Evolutionary conservation across 2,113 vertebrate species (phyloP).

Genomic region (Edolisoma coerulescens): DNA sequence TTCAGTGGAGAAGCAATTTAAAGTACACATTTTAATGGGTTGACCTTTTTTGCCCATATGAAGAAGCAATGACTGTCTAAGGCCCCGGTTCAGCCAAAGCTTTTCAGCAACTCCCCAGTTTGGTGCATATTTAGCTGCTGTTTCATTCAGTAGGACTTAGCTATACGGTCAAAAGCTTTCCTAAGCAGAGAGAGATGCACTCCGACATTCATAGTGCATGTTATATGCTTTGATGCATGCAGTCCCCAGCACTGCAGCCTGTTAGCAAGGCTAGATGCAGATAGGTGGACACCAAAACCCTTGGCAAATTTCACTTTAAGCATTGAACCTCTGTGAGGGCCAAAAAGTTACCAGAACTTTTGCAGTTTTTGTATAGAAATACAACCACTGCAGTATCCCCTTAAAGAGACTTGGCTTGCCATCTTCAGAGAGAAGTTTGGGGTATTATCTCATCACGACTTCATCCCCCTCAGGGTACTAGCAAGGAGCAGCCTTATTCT

Average conservation of each 20-base stretch:
- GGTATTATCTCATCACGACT: not conserved
- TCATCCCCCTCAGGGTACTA: not conserved
- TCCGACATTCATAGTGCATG: not conserved
- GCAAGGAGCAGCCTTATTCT: not conserved
- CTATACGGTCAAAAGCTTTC: not conserved
- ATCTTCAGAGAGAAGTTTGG: not conserved
- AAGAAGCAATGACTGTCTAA: not conserved
- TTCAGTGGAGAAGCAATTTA: not conserved
- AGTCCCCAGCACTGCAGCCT: not conserved
- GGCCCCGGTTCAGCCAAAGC: not conserved
- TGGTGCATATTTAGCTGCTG: not conserved
- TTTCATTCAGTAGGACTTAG: not conserved
- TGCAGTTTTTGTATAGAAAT: not conserved
- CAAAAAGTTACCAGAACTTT: not conserved
- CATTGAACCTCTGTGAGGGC: not conserved
- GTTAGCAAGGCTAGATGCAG: not conserved
- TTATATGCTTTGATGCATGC: not conserved
- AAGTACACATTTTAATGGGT: not conserved
- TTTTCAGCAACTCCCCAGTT: not conserved
- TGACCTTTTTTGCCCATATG: not conserved
- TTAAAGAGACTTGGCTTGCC: not conserved
- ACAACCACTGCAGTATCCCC: not conserved
- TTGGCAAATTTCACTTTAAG: not conserved
- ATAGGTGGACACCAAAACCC: not conserved
- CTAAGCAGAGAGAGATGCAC: not conserved